A percentile compares a stretch with the other conserved stretches of the same genome.
These are phyloP conservation scores for Lasiurus borealis DNA, from an alignment of 2,113 vertebrate genomes.

Conservation along the genomic window DNA sequence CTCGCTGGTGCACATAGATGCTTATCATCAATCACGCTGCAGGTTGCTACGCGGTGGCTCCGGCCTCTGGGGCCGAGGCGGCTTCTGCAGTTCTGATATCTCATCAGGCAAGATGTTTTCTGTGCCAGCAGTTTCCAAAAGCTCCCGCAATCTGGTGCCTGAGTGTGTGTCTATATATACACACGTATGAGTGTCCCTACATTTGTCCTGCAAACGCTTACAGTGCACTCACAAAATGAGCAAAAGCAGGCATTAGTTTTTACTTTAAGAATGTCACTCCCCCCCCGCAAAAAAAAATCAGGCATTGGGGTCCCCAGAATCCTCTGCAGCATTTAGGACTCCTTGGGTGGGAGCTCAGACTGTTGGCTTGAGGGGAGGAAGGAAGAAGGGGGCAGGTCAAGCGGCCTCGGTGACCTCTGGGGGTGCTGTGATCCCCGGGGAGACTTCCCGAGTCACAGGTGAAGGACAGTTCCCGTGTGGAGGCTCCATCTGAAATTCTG, in stretches of 20 bases:
- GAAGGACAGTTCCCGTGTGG: background rate
- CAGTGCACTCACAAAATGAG: background rate
- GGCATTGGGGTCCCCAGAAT: background rate
- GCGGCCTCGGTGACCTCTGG: background rate
- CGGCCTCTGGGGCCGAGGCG: background rate
- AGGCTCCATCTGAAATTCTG: background rate
- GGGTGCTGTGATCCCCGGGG: rapidly evolving
- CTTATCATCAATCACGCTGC: conserved; percentile 61
- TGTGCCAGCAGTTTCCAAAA: conserved; percentile 54
- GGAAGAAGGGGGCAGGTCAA: background rate
- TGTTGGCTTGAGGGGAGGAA: background rate
- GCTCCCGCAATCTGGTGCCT: background rate
- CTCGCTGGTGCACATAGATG: conserved; percentile 68
- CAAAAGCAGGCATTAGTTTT: background rate
- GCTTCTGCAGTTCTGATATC: too few relatives aligned
- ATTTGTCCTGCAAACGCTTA: background rate
- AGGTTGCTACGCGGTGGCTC: background rate
- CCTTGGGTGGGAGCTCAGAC: background rate
- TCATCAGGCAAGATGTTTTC: conserved; percentile 34
- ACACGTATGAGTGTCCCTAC: background rate
- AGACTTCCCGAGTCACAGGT: too few relatives aligned
- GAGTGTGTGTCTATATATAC: background rate
- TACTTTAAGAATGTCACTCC: background rate
- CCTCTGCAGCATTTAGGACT: background rate
- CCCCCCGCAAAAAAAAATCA: too few relatives aligned